Evolutionary conservation across 2,888 invertebrate species (phyloP).

Genomic region (Mimachlamys varia): DNA sequence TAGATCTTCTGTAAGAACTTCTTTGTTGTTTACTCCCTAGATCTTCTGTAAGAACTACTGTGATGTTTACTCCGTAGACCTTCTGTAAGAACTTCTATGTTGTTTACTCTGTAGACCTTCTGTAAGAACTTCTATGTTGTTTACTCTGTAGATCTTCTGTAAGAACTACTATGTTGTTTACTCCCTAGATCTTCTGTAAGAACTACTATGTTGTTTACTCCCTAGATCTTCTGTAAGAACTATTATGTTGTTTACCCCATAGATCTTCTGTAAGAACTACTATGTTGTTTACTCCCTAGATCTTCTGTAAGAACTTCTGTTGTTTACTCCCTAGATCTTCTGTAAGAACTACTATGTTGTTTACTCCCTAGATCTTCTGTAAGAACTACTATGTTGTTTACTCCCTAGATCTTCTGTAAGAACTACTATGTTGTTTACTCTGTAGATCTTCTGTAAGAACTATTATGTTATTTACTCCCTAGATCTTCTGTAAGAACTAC

Average conservation of each 20-base stretch:
- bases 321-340: slow-evolving; percentile 70
- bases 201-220: slow-evolving; percentile 63
- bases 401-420: slow-evolving; percentile 75
- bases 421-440: slow-evolving; percentile 63
- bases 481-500: slow-evolving; percentile 77
- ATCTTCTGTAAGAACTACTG: slow-evolving; percentile 76
- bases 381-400: slow-evolving; percentile 65
- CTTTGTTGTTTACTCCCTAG: slow-evolving; percentile 63
- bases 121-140: slow-evolving; percentile 70
- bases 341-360: slow-evolving; percentile 70
- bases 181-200: slow-evolving; percentile 75
- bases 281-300: slow-evolving; percentile 66
- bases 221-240: slow-evolving; percentile 75
- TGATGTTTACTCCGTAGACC: slow-evolving; percentile 62
- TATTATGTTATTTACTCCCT: slow-evolving; percentile 63
- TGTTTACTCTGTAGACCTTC: slow-evolving; percentile 69
- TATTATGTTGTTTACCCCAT: slow-evolving; percentile 63
- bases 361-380: slow-evolving; percentile 74
- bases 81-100: slow-evolving; percentile 75
- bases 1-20: slow-evolving; percentile 77
- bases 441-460: slow-evolving; percentile 75
- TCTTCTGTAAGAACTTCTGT: slow-evolving; percentile 75
- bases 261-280: slow-evolving; percentile 77
- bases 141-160: slow-evolving; percentile 74
- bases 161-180: slow-evolving; percentile 65